Evolutionary conservation across 2,888 invertebrate species (phyloP), one percentile per base, ranked within the genome.

Genomic region (Tipula vernalis): DNA sequence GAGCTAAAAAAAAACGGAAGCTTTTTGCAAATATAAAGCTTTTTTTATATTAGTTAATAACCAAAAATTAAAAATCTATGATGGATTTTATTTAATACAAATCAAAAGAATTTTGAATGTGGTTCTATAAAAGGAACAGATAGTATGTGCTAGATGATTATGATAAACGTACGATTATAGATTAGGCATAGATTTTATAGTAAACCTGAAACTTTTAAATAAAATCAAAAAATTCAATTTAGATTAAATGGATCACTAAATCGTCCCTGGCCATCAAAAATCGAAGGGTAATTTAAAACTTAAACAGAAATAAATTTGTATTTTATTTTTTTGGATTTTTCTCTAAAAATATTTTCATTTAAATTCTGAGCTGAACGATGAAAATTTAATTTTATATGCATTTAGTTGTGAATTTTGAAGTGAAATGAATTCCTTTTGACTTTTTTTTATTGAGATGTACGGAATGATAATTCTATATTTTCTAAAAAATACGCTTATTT

Each of bases 231-330:
- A 86, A 51, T 86, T 85, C 44, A 85, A 85, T 85, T 42, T 85
- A 86, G 86, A 86, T 86, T 86, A 57, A 51, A 86, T 86, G 86
- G 86, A 86, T 90, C 91, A 89, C 90, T 91, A 90, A 89, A 90
- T 90, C 91, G 91, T 89, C 90, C 90, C 89, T 89, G 91, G 90
- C 92, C 92, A 90, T 89, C 91, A 89, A 92, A 92, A 90, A 90
- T 92, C 90, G 90, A 91, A 90, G 90, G 92, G 92, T 92, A 92
- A 92, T 84, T 84, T 84, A 39, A 84, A 84, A 84, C 36, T 84
- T 84, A 84, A 36, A 84, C 39, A 41, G 41, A 84, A 84, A 39
- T 15, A 39, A 39, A 84, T 84, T 39, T 84, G 8, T 13, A 83
- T 39, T 39, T 71, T 71, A 18, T 28, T 71, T 28, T 71, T 71